These are phyloP conservation scores for Terrapene triunguis DNA, from an alignment of 2,113 vertebrate species.

Conservation along the genomic window DNA sequence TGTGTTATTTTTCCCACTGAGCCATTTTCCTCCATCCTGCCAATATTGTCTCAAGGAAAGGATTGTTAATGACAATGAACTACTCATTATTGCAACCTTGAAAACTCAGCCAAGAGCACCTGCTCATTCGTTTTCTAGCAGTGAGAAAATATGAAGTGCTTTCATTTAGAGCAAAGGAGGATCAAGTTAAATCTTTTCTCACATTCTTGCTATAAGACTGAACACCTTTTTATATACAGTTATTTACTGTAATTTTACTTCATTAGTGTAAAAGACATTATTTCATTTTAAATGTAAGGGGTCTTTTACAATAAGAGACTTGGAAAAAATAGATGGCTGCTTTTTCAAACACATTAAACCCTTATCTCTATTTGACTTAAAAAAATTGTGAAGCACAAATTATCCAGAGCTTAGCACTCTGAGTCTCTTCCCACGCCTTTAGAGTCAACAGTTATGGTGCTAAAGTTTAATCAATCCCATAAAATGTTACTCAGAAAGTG, in stretches of 20 bases:
- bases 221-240: slow-evolving; percentile 5
- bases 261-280: slow-evolving; percentile 45
- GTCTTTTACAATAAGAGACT: slow-evolving; percentile 54
- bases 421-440: slow-evolving; percentile 79
- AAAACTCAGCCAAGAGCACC: slow-evolving; percentile 43
- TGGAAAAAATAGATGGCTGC: slow-evolving; percentile 24
- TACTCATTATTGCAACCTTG: slow-evolving; percentile 20
- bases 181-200: slow-evolving; percentile 30
- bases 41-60: slow-evolving; percentile 4
- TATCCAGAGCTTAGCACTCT: slow-evolving; percentile 68
- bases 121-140: slow-evolving; percentile 23
- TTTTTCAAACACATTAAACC: slow-evolving; percentile 71
- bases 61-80: slow-evolving; percentile 17
- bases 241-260: slow-evolving; percentile 72
- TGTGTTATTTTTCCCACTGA: neutral
- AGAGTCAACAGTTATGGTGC: slow-evolving; percentile 85
- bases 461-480: slow-evolving; percentile 87
- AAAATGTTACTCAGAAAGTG: slow-evolving; percentile 86
- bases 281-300: slow-evolving; percentile 58
- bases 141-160: neutral
- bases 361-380: slow-evolving; percentile 64
- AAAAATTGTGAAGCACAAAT: slow-evolving; percentile 75
- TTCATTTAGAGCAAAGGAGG: neutral
- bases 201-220: neutral
- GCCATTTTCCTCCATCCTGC: neutral